A percentile compares a stretch with the other conserved stretches of the same genome.
Evolutionary conservation across 2,797 vertebrate species (phyloP).

Genomic region (Lerista edwardsae): DNA sequence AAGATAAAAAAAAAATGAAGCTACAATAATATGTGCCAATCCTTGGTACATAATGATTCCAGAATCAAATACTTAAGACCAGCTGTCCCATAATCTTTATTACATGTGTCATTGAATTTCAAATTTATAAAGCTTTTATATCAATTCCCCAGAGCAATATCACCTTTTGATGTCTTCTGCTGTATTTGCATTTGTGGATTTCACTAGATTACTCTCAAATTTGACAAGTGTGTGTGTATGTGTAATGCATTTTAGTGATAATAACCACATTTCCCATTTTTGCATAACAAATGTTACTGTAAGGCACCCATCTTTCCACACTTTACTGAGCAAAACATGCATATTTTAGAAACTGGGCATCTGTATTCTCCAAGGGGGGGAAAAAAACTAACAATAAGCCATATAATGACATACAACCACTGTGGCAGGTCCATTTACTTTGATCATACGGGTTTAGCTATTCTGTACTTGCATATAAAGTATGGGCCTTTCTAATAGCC

Average conservation of each 20-base stretch:
- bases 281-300: slow-evolving; percentile 3
- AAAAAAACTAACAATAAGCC: background rate
- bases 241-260: background rate
- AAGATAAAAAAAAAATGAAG: slow-evolving; percentile 7
- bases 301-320: background rate
- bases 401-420: background rate
- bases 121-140: slow-evolving; percentile 4
- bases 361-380: slow-evolving; percentile 5
- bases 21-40: background rate
- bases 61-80: slow-evolving; percentile 10
- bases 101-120: slow-evolving; percentile 27
- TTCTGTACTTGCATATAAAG: background rate
- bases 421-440: background rate
- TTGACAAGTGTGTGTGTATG: background rate
- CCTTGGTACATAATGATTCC: slow-evolving; percentile 27
- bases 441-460: background rate
- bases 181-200: background rate
- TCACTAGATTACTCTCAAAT: slow-evolving; percentile 13
- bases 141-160: background rate
- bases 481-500: background rate
- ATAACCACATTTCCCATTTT: slow-evolving; percentile 1
- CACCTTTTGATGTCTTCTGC: background rate
- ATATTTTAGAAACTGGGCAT: background rate
- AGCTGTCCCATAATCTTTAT: slow-evolving; percentile 23
- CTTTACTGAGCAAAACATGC: background rate